Percentiles rank a stretch among this genome's conserved stretches.
Conservation (phyloP, 2,888 invertebrate genomes). For the Caenorhabditis sp. region DNA sequence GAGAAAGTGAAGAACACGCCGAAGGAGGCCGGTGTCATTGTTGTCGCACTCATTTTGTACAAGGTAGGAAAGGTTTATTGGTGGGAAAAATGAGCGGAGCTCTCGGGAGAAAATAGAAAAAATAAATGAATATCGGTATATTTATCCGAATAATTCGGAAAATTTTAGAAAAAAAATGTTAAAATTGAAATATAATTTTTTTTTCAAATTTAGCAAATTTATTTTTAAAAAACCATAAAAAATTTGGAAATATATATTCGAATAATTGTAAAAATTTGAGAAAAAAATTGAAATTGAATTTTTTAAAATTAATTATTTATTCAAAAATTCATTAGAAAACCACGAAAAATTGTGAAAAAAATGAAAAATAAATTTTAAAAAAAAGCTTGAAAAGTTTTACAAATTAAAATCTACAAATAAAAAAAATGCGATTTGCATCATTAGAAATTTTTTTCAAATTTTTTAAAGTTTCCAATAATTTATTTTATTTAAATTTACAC, state of each 20-base stretch:
- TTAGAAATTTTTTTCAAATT: no score
- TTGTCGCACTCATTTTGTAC: conserved; percentile 93
- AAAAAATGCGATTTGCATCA: no score
- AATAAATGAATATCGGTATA: no score
- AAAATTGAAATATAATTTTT: no score
- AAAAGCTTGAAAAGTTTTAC: no score
- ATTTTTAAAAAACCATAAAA: neutral
- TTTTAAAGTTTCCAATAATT: neutral
- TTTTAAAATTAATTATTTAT: neutral
- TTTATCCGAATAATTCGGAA: neutral
- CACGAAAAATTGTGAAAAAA: neutral
- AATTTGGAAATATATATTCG: neutral
- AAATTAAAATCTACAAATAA: neutral
- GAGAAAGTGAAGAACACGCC: conserved; percentile 86
- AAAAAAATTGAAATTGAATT: neutral
- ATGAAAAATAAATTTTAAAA: neutral
- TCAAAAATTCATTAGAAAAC: neutral
- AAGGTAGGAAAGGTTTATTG: conserved; percentile 87
- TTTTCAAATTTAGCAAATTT: conserved; percentile 1
- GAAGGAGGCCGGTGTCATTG: conserved; percentile 89
- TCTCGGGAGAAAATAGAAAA: neutral
- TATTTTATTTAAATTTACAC: no score
- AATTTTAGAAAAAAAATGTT: neutral
- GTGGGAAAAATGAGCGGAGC: no score
- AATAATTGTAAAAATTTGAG: neutral